A percentile compares a stretch with the other conserved stretches of the same genome.
These are phyloP conservation scores for Acleris holmiana DNA, from an alignment of 2,888 invertebrate genomes.

Conservation along the genomic window DNA sequence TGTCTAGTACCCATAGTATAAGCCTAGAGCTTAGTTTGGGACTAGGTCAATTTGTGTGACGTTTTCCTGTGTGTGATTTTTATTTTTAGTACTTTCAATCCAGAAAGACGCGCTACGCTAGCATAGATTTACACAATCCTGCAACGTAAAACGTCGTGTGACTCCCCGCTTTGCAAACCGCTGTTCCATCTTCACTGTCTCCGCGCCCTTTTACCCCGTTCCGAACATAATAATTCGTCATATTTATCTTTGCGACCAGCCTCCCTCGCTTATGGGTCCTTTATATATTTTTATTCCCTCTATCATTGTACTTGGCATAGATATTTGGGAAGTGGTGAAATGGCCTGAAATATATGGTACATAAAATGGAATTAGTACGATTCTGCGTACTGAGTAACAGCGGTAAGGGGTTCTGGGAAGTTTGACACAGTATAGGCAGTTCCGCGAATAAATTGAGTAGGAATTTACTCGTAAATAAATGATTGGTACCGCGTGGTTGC, in stretches of 20 bases:
- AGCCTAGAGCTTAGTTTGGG: too few species aligned
- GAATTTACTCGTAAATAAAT: too few species aligned
- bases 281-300: conserved; percentile 37
- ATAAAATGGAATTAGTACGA: conserved; percentile 28
- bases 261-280: conserved; percentile 23
- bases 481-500: too few species aligned
- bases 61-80: too few species aligned
- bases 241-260: conserved; percentile 35
- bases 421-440: too few species aligned
- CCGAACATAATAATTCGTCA: conserved; percentile 38
- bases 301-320: conserved; percentile 29
- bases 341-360: conserved; percentile 24
- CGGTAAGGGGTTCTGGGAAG: not conserved
- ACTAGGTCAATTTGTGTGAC: too few species aligned
- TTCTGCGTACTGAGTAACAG: not conserved
- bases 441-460: too few species aligned
- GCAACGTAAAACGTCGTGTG: too few species aligned
- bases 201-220: conserved; percentile 21
- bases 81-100: too few species aligned
- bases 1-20: too few species aligned
- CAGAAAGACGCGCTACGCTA: too few species aligned
- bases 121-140: too few species aligned
- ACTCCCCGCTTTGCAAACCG: not conserved
- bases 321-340: conserved; percentile 34
- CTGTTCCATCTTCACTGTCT: not conserved